Conservation (phyloP, 1,140 invertebrate genomes). For the Apis dorsata region DNA sequence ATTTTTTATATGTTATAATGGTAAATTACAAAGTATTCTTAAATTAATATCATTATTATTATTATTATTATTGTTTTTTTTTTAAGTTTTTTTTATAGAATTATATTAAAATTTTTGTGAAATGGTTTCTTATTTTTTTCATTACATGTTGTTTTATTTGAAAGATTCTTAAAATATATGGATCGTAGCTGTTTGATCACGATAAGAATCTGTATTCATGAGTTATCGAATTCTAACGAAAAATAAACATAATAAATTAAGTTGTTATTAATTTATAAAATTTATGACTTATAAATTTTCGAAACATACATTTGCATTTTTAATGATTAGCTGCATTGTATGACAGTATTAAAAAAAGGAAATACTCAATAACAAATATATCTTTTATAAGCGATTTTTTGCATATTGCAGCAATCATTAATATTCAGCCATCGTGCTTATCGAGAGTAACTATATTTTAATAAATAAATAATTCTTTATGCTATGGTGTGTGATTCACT, state of each 20-base stretch:
- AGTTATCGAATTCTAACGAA: conserved; percentile 36
- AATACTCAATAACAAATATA: conserved; percentile 28
- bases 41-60: conserved; percentile 45
- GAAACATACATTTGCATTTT: neutral
- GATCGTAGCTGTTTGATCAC: neutral
- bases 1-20: conserved; percentile 54
- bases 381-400: conserved; percentile 19
- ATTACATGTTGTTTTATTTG: conserved; percentile 41
- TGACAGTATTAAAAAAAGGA: conserved; percentile 1
- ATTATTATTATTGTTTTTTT: conserved; percentile 24
- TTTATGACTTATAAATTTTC: conserved; percentile 29
- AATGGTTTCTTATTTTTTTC: conserved; percentile 34
- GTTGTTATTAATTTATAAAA: conserved; percentile 14
- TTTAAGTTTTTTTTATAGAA: conserved; percentile 29
- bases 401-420: conserved; percentile 31
- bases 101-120: conserved; percentile 53
- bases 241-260: conserved; percentile 38
- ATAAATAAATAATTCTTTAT: conserved; percentile 54
- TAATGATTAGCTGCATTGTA: conserved; percentile 30
- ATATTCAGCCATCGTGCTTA: conserved; percentile 50
- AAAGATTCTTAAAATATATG: conserved; percentile 26
- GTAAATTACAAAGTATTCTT: conserved; percentile 66
- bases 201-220: neutral
- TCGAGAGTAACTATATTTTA: conserved; percentile 38
- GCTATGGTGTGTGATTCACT: conserved; percentile 61